phyloP scores from a whole-genome alignment of 2,888 invertebrate species.

The Macaria notata region DNA sequence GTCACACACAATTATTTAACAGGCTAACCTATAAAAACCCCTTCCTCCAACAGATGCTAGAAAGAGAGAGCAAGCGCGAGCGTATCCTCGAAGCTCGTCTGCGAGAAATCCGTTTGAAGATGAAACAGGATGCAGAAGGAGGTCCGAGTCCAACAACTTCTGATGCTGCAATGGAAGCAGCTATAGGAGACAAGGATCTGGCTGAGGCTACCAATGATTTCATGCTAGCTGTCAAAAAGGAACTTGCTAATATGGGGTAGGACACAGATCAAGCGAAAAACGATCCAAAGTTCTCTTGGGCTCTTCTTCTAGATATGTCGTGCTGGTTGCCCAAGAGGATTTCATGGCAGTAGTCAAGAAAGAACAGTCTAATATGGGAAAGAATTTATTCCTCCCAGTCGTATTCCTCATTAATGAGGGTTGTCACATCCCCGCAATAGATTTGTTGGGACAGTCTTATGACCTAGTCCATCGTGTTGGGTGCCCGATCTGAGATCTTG shows the following conservation, averaged over 20 bases:
- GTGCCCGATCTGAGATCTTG: no score
- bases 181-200: constrained; percentile 5
- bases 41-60: not conserved
- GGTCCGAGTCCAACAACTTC: constrained; percentile 2
- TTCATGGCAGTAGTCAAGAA: no score
- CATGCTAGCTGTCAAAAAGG: constrained; percentile 1
- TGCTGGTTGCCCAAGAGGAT: no score
- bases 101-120: constrained; percentile 87
- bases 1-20: no score
- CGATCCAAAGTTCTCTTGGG: no score
- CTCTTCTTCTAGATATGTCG: no score
- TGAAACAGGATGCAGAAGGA: constrained; percentile 42
- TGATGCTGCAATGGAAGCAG: not conserved
- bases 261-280: not conserved
- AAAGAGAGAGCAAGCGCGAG: constrained; percentile 85
- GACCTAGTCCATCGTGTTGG: no score
- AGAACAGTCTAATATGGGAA: not conserved
- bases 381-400: not conserved
- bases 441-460: no score
- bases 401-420: not conserved
- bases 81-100: constrained; percentile 94
- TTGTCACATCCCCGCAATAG: no score
- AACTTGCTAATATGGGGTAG: not conserved
- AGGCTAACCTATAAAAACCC: not conserved
- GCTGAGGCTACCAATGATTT: constrained; percentile 1